These are phyloP conservation scores for western clawed frog (Xenopus tropicalis) DNA, from an alignment of 2,113 vertebrate genomes.

Conservation along the genomic window UCB_Xtro_10.0 CM004443.2:125718001-125718500, in stretches of 20 bases:
- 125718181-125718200: too few species aligned
- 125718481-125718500: constrained; percentile 46
- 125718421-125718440: constrained; percentile 44
- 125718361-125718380: constrained; percentile 42
- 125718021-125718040: too few species aligned
- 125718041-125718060: too few species aligned
- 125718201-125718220: constrained; percentile 18
- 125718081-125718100: too few species aligned
- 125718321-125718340: constrained; percentile 43
- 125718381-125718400: constrained; percentile 45
- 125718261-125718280: constrained; percentile 31
- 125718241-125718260: neutral
- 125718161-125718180: too few species aligned
- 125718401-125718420: constrained; percentile 45
- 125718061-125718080: too few species aligned
- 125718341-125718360: constrained; percentile 45
- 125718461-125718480: constrained; percentile 42
- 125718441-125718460: constrained; percentile 46
- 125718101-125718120: too few species aligned
- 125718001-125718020: too few species aligned
- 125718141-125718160: too few species aligned
- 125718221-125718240: constrained; percentile 34
- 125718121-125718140: too few species aligned
- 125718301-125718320: constrained; percentile 42
- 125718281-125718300: constrained; percentile 41